Conservation (phyloP, 2,113 vertebrate genomes). For the Corythornis vintsioides region DNA sequence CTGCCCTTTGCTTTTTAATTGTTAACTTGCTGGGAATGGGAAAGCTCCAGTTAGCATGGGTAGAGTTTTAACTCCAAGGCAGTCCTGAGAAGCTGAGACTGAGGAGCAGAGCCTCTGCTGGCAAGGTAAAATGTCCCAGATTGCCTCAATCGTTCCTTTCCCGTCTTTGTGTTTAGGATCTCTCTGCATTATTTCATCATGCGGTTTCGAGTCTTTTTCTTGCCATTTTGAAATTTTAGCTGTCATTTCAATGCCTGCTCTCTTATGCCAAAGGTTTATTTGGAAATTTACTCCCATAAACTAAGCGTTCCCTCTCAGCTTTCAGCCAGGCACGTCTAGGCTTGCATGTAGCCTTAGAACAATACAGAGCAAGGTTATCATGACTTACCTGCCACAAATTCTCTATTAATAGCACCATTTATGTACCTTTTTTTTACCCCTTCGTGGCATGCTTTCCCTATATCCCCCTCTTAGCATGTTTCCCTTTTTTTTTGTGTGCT, state of each 20-base stretch:
- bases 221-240: not conserved
- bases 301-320: constrained; percentile 46
- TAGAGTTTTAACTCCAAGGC: constrained; percentile 54
- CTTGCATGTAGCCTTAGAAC: constrained; percentile 66
- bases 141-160: not conserved
- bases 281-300: constrained; percentile 39
- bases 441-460: not conserved
- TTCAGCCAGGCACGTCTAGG: constrained; percentile 51
- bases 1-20: constrained; percentile 67
- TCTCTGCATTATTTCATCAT: not conserved
- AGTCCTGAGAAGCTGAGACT: not conserved
- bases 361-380: constrained; percentile 58
- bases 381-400: constrained; percentile 42
- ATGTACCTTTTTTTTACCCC: not conserved
- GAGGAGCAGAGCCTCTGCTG: not conserved
- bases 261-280: not conserved
- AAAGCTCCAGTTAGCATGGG: constrained; percentile 56
- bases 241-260: not conserved
- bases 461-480: not conserved
- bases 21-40: constrained; percentile 71
- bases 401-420: not conserved
- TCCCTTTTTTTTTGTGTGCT: not conserved
- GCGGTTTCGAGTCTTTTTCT: not conserved
- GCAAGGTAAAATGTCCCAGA: not conserved
- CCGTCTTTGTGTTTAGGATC: not conserved